Evolutionary conservation across 2,888 invertebrate genomes (phyloP), one percentile per base, ranked within the genome.

Genomic region (Sarcophaga caerulescens): DNA sequence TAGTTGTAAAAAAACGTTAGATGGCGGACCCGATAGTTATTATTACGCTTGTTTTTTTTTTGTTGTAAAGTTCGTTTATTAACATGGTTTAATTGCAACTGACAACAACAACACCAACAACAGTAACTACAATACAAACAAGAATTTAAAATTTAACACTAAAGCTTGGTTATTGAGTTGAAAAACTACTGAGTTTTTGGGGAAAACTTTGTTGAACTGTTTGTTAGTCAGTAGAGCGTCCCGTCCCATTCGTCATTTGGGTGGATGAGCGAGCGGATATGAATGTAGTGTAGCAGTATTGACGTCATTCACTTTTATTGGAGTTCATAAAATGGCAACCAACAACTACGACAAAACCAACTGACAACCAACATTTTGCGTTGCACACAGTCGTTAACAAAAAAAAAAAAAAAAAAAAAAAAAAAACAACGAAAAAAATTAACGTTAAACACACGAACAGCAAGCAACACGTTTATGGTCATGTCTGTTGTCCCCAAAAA

Each of bases 381-480:
- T 70, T 63, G 69, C 69, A 69, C 69, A 75, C 52, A 52, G 3
- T 52, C 14, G 52, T 52, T 52, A 10, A 52, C 14, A 12, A 4
- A 12, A 52, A 52, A 17, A 14, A 52, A 47, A 0, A 6, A 0
- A 0, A 6, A 35, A 35, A 35, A 35, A 35, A 6, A 5, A 6
- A 1, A 25, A 35, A 6, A 35, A 0, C 1, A 35, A 6, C 6
- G 6, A 35, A 35, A 6, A 35, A 35, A 35, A 35, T 35, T 35
- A 35, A 35, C 35, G 35, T 35, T 35, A 35, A 35, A 35, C 35
- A 35, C 35, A 35, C 35, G 35, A 8, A 35, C 10, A 35, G 35
- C 35, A 65, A 59, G 47, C 74, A 80, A 80, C 73, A 83, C 85
- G 68, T 77, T 83, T 85, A 85, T 85, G 85, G 82, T 80, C 73